phyloP scores from a whole-genome alignment of 2,888 invertebrate genomes.

The Pollenia labialis region DNA sequence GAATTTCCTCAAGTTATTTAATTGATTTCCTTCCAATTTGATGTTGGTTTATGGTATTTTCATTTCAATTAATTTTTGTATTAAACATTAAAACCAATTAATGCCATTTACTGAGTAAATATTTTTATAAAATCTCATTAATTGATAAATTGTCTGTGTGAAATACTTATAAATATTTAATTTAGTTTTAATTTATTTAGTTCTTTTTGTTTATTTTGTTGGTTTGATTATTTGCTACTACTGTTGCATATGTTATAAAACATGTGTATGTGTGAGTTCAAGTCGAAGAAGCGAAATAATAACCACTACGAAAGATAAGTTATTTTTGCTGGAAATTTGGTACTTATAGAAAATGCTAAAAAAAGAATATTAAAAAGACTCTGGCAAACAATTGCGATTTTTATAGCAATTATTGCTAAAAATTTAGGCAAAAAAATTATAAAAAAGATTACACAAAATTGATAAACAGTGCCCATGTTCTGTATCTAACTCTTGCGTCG shows the following conservation, averaged over 20 bases:
- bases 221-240: too few relatives aligned
- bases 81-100: constrained; percentile 23
- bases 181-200: not conserved
- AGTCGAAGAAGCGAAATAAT: too few relatives aligned
- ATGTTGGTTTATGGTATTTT: not conserved
- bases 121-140: not conserved
- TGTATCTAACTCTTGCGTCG: too few relatives aligned
- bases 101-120: not conserved
- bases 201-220: not conserved
- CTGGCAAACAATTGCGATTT: too few relatives aligned
- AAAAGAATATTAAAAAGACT: too few relatives aligned
- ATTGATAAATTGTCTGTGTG: constrained; percentile 18
- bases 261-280: not conserved
- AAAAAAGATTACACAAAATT: too few relatives aligned
- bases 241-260: not conserved
- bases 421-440: too few relatives aligned
- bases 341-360: too few relatives aligned
- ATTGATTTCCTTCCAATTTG: constrained; percentile 1
- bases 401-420: too few relatives aligned
- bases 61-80: constrained; percentile 16
- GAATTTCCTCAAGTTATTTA: not conserved
- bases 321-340: too few relatives aligned
- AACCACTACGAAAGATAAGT: too few relatives aligned
- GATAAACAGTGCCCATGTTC: too few relatives aligned
- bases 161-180: constrained; percentile 16